These are phyloP conservation scores for Laterallus jamaicensis DNA, from an alignment of 2,113 vertebrate species.

Conservation along the genomic window DNA sequence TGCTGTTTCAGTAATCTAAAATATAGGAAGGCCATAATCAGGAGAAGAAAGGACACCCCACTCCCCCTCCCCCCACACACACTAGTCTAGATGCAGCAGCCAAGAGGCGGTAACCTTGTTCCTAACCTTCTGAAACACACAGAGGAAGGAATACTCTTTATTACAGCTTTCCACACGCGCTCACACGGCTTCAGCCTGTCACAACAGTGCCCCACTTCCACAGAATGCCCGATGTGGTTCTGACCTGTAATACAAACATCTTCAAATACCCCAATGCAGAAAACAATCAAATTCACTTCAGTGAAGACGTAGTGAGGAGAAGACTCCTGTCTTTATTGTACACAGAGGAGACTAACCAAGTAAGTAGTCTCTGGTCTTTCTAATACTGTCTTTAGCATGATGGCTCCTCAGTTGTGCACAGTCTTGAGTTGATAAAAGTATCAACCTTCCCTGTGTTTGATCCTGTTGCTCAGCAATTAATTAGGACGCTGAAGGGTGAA, in stretches of 20 bases:
- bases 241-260: not conserved
- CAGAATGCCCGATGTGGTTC: not conserved
- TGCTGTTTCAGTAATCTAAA: not conserved
- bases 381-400: not conserved
- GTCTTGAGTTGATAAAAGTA: not conserved
- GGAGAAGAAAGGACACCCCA: not conserved
- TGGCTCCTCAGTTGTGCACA: not conserved
- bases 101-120: not conserved
- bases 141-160: not conserved
- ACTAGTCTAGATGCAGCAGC: not conserved
- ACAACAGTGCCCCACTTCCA: not conserved
- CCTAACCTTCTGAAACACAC: not conserved
- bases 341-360: not conserved
- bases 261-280: not conserved
- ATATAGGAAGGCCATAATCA: not conserved
- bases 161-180: not conserved
- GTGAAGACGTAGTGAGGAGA: not conserved
- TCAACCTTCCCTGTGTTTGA: not conserved
- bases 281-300: not conserved
- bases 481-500: not conserved
- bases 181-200: not conserved
- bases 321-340: not conserved
- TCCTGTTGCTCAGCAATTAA: not conserved
- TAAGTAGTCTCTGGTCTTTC: not conserved
- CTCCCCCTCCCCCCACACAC: accelerated